Evolutionary conservation across 2,888 invertebrate genomes (phyloP).

Genomic region (Teleogryllus oceanicus): DNA sequence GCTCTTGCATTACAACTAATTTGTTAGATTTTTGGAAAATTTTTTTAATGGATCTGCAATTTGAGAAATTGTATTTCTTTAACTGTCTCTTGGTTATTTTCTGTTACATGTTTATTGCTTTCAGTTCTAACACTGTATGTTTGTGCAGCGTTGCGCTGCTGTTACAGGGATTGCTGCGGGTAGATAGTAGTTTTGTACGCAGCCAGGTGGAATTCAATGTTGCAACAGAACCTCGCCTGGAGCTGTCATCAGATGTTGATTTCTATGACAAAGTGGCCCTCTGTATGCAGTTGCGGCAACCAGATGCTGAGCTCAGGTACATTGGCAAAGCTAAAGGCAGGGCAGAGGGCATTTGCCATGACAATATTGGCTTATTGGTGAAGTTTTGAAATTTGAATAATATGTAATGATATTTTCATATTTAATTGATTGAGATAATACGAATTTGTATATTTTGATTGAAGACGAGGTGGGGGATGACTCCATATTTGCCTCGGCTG

Average conservation of each 20-base stretch:
- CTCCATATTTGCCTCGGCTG: too few relatives aligned
- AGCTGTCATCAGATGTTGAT: constrained; percentile 69
- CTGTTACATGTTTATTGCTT: too few relatives aligned
- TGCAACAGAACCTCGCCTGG: constrained; percentile 64
- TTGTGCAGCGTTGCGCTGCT: constrained; percentile 61
- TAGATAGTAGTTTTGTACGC: constrained; percentile 63
- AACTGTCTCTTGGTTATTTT: too few relatives aligned
- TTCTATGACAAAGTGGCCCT: constrained; percentile 71
- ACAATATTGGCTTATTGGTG: not conserved
- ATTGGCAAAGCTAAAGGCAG: constrained; percentile 40
- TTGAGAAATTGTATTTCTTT: too few relatives aligned
- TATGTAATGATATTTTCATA: constrained; percentile 27
- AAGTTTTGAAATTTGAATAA: constrained; percentile 24
- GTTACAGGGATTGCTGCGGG: constrained; percentile 58
- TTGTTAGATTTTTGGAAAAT: too few relatives aligned
- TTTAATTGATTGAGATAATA: not conserved
- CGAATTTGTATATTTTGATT: too few relatives aligned
- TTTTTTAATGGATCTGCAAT: too few relatives aligned
- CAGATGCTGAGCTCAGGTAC: constrained; percentile 60
- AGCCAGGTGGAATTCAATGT: constrained; percentile 64
- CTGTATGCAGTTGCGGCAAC: constrained; percentile 72
- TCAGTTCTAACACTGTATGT: not conserved
- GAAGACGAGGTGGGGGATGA: too few relatives aligned
- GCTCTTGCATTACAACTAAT: too few relatives aligned
- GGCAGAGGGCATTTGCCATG: not conserved